These are phyloP conservation scores for Sinosuthora webbiana DNA, from an alignment of 2,113 vertebrate genomes.

Conservation along the genomic window DNA sequence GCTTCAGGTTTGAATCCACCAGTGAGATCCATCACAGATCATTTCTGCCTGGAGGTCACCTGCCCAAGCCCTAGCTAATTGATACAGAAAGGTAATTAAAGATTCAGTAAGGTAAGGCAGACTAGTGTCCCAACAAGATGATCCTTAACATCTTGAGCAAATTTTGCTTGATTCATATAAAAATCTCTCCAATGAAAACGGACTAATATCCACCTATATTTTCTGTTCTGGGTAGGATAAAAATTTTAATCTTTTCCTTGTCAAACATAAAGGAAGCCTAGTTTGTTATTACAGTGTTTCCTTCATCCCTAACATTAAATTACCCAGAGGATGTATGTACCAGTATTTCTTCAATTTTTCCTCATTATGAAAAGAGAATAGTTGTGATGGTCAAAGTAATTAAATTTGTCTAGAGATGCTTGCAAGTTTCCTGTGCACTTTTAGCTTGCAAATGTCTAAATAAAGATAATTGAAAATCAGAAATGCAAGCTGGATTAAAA, in stretches of 20 bases:
- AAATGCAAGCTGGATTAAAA: background rate
- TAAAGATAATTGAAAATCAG: background rate
- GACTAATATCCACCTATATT: background rate
- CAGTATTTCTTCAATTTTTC: background rate
- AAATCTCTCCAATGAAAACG: background rate
- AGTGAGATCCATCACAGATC: background rate
- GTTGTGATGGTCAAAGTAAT: background rate
- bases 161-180: background rate
- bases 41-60: background rate
- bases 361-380: background rate
- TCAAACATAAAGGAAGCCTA: background rate
- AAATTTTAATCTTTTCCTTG: background rate
- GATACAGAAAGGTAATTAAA: background rate
- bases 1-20: background rate
- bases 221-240: background rate
- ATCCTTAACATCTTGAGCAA: background rate
- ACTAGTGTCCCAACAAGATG: background rate
- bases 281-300: background rate
- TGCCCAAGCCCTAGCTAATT: background rate
- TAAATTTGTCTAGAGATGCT: background rate
- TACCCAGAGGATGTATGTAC: background rate
- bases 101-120: background rate
- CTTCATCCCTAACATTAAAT: background rate
- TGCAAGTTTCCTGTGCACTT: background rate
- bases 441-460: background rate